Evolutionary conservation across 2,888 invertebrate genomes (phyloP), one percentile per base, ranked within the genome.

Genomic region (Lutraria lutraria): DNA sequence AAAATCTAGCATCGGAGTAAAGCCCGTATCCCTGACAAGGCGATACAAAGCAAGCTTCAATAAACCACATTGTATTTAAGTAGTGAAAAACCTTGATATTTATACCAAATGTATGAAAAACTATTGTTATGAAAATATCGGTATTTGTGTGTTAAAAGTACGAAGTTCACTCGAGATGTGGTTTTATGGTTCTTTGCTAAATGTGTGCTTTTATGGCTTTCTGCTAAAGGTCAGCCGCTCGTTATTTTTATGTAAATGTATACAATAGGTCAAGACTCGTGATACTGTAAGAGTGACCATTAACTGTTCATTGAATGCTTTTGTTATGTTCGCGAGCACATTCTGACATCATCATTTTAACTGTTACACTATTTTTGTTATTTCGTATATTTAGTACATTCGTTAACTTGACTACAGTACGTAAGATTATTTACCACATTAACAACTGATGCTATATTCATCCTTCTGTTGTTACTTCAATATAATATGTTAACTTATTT

Each of bases 51-150:
- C 87, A 86, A 43, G 88, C 91, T 13, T 80, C 88, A 15, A 80
- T 89, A 16, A 92, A 85, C 79, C 90, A 90, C 34, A 88, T 92
- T 13, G 85, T 90, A 21, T 92, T 92, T 81, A n/a, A n/a, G n/a
- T n/a, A n/a, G n/a, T n/a, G n/a, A n/a, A n/a, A n/a, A n/a, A n/a
- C n/a, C n/a, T n/a, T n/a, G n/a, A n/a, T n/a, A n/a, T n/a, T n/a
- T n/a, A n/a, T n/a, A n/a, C n/a, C n/a, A n/a, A 43, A 43, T 43
- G 43, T 2, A 43, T 8, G 8, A 43, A 4, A 43, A 43, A 4
- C 2, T 8, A 4, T 2, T 8, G 43, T 43, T 43, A 8, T 43
- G 43, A 8, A 43, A 43, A 43, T 43, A 43, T 43, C 43, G 43
- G 43, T 8, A 2, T 43, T 8, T 68, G n/a, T 68, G 60, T n/a